Conservation (phyloP, 1,140 invertebrate species). For the Choristoneura fumiferana region DNA sequence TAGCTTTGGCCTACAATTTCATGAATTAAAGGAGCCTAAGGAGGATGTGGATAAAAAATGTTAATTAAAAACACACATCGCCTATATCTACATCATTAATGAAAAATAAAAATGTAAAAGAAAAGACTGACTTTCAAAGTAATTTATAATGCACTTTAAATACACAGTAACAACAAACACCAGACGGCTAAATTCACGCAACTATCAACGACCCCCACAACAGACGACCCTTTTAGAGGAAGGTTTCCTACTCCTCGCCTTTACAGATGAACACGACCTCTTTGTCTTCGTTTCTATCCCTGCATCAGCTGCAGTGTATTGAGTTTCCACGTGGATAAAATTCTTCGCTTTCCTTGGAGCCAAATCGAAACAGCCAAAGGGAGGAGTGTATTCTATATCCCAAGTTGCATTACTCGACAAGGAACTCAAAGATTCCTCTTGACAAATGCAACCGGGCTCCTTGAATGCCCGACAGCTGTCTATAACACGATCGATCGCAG, state of each 20-base stretch:
- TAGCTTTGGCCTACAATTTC: no score
- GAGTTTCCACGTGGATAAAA: constrained; percentile 66
- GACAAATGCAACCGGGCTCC: constrained; percentile 65
- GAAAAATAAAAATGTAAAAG: no score
- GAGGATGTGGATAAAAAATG: no score
- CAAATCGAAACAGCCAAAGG: constrained; percentile 68
- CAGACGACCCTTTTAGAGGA: not conserved
- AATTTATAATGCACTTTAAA: no score
- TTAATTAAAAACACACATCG: no score
- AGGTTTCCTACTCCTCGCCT: constrained; percentile 29
- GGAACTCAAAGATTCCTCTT: constrained; percentile 63
- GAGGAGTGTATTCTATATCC: constrained; percentile 74
- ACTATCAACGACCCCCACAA: not conserved
- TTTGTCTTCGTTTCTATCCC: constrained; percentile 50
- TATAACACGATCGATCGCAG: constrained; percentile 68
- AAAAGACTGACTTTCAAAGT: not conserved
- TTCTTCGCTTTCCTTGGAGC: constrained; percentile 53
- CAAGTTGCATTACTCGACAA: constrained; percentile 71
- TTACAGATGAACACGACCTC: constrained; percentile 45
- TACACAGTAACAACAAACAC: no score
- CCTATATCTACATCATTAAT: no score
- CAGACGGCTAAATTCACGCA: no score
- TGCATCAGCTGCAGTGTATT: constrained; percentile 61
- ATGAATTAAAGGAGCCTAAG: no score
- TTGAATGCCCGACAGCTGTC: constrained; percentile 68